A percentile compares a stretch with the other conserved stretches of the same genome.
These are phyloP conservation scores for Eurytoma adleriae DNA, from an alignment of 2,888 invertebrate species.

Conservation along the genomic window DNA sequence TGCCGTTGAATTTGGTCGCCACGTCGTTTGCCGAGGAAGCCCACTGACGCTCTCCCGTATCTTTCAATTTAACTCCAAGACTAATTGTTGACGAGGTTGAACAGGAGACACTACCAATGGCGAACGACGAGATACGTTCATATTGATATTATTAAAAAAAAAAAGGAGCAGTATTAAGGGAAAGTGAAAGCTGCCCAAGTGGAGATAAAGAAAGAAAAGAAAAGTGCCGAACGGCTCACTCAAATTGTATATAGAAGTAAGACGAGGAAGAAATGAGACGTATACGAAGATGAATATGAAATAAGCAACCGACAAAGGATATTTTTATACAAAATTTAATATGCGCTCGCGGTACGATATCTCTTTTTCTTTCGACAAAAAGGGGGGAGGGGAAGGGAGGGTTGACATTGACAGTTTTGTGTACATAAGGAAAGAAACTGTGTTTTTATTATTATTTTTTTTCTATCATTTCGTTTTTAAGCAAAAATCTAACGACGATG, in stretches of 20 bases:
- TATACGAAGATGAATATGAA: conserved; percentile 52
- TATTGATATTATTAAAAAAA: conserved; percentile 53
- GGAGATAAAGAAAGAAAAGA: conserved; percentile 12
- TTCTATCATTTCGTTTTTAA: conserved; percentile 18
- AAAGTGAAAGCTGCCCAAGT: conserved; percentile 18
- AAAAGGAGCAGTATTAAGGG: conserved; percentile 72
- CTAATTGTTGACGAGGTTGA: background rate
- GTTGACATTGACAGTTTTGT: conserved; percentile 58
- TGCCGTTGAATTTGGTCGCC: conserved; percentile 84
- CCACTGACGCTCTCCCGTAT: conserved; percentile 74
- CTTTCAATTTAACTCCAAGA: conserved; percentile 41
- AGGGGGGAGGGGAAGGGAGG: conserved; percentile 56
- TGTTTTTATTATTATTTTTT: conserved; percentile 46
- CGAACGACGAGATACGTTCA: conserved; percentile 28
- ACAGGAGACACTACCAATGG: background rate
- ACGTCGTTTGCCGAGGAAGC: conserved; percentile 83
- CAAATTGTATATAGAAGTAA: conserved; percentile 67
- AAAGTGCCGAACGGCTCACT: conserved; percentile 60
- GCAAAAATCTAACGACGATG: conserved; percentile 6
- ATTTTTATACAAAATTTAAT: conserved; percentile 76
- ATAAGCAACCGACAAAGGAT: conserved; percentile 66
- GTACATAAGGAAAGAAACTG: conserved; percentile 64
- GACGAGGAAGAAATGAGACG: conserved; percentile 16
- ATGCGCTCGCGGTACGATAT: conserved; percentile 62
- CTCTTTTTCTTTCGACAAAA: conserved; percentile 48